A percentile compares a stretch with the other conserved stretches of the same genome.
Conservation (phyloP, 2,888 invertebrate genomes). For the Chaetoderma sp. region DNA sequence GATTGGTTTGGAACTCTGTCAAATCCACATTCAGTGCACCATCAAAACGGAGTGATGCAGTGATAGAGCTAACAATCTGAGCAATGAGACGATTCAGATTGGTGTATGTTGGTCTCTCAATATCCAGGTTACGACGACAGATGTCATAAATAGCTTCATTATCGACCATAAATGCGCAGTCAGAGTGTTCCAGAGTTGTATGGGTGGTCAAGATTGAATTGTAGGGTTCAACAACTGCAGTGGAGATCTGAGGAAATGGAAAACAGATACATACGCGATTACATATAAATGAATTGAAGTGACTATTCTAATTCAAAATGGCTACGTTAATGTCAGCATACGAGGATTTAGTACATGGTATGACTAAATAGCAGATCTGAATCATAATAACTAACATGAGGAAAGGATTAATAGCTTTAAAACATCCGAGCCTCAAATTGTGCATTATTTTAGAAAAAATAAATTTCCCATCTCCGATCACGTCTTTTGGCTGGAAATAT, state of each 20-base stretch:
- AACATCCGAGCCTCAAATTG: too few relatives aligned
- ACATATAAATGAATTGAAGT: too few relatives aligned
- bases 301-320: too few relatives aligned
- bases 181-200: conserved; percentile 93
- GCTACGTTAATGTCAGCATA: too few relatives aligned
- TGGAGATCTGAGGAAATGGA: conserved; percentile 91
- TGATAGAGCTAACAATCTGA: conserved; percentile 77
- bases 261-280: too few relatives aligned
- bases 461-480: too few relatives aligned
- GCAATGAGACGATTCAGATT: conserved; percentile 93
- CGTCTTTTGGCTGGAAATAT: too few relatives aligned
- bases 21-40: conserved; percentile 73
- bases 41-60: conserved; percentile 71
- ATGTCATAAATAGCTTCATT: conserved; percentile 93
- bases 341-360: too few relatives aligned
- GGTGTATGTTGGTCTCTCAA: conserved; percentile 87
- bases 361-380: too few relatives aligned
- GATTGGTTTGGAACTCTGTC: conserved; percentile 30
- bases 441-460: too few relatives aligned
- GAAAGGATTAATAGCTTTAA: too few relatives aligned
- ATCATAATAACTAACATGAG: too few relatives aligned
- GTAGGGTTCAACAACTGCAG: conserved; percentile 95
- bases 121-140: conserved; percentile 83
- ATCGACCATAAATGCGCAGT: conserved; percentile 96
- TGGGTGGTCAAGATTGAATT: conserved; percentile 96